Conservation (phyloP, 2,113 vertebrate genomes). For the Saiga tatarica region DNA sequence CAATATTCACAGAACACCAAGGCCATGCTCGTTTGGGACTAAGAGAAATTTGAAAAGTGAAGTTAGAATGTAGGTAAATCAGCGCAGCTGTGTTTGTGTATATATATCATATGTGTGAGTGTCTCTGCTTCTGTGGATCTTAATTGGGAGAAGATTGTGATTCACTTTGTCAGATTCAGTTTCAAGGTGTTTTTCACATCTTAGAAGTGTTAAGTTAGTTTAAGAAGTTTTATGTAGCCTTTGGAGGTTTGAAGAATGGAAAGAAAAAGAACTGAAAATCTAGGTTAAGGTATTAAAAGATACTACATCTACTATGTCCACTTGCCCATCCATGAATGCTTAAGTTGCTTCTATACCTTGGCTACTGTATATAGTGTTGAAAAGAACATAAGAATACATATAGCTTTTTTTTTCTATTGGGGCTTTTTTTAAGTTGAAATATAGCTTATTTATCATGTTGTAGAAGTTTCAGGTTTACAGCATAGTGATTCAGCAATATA, state of each 20-base stretch:
- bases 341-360: background rate
- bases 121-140: background rate
- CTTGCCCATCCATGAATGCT: accelerated
- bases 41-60: background rate
- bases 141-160: background rate
- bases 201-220: background rate
- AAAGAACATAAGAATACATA: background rate
- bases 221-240: background rate
- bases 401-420: background rate
- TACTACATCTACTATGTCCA: background rate
- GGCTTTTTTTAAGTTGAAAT: background rate
- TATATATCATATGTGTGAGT: background rate
- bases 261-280: background rate
- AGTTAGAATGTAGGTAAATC: background rate
- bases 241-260: background rate
- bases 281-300: background rate
- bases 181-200: constrained; percentile 47
- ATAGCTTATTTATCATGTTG: background rate
- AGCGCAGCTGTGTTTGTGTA: background rate
- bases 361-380: background rate
- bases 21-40: background rate
- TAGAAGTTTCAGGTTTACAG: background rate
- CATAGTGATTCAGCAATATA: background rate
- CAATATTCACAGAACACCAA: background rate
- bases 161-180: background rate